Conservation (phyloP, 92 coral and sea anemone genomes). For the Umimayanthus kanabou region DNA sequence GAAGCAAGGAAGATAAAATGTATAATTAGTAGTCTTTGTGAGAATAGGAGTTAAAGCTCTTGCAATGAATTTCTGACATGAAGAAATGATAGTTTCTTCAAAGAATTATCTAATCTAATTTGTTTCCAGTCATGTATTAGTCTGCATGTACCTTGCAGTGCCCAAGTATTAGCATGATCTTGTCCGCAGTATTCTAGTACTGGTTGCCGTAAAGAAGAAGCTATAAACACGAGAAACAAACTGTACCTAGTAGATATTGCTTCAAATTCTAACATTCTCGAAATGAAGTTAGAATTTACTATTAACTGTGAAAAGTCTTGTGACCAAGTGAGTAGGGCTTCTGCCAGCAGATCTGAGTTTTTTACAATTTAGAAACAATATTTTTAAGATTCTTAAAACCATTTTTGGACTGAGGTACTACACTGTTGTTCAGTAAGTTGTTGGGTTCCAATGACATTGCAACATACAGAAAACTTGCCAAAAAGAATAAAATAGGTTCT, state of each 20-base stretch:
- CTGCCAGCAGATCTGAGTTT: constrained; percentile 29
- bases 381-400: no score
- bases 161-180: neutral
- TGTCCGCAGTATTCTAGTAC: neutral
- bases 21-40: neutral
- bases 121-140: neutral
- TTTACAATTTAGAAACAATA: no score
- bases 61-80: no score
- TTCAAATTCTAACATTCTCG: neutral
- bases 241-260: neutral
- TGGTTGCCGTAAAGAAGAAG: no score
- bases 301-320: neutral
- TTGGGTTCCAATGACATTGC: no score
- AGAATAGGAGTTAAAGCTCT: neutral
- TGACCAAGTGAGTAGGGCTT: constrained; percentile 5
- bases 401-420: no score
- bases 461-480: no score
- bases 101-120: no score
- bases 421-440: no score
- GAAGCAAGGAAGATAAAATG: neutral
- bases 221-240: neutral
- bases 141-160: no score
- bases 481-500: no score
- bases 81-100: neutral
- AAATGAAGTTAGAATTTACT: neutral